Conservation (phyloP, 2,888 invertebrate genomes). For the Cheilosia urbana region DNA sequence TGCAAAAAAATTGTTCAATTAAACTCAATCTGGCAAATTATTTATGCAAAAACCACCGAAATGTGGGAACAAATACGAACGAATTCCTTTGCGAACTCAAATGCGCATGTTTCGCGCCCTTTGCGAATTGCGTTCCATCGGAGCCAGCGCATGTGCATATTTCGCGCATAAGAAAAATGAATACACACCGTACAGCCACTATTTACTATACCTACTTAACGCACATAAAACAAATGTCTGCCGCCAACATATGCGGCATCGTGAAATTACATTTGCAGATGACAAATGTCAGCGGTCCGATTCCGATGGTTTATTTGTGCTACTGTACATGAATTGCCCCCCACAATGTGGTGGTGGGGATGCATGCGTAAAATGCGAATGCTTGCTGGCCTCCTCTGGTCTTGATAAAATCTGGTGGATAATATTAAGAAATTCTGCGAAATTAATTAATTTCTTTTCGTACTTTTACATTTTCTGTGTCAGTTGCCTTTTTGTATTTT, state of each 20-base stretch:
- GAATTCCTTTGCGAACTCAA: slow-evolving; percentile 12
- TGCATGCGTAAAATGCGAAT: slow-evolving; percentile 1
- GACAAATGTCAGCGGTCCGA: slow-evolving; percentile 13
- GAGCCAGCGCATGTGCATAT: not conserved
- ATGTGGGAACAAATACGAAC: slow-evolving; percentile 39
- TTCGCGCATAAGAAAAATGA: not conserved
- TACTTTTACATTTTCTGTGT: slow-evolving; percentile 13
- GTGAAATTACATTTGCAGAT: slow-evolving; percentile 40
- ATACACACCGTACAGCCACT: not conserved
- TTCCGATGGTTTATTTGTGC: slow-evolving; percentile 2
- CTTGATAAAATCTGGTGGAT: not conserved
- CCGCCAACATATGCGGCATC: slow-evolving; percentile 38
- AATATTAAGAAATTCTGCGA: slow-evolving; percentile 46
- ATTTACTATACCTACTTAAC: not conserved
- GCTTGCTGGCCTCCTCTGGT: slow-evolving; percentile 1
- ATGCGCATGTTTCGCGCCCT: not conserved
- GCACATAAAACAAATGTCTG: not conserved
- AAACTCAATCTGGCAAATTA: too few relatives aligned
- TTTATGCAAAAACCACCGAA: not conserved
- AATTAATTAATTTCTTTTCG: slow-evolving; percentile 43
- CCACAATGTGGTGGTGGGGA: not conserved
- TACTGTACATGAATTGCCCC: slow-evolving; percentile 5
- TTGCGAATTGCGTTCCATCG: too few relatives aligned
- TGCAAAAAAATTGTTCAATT: too few relatives aligned
- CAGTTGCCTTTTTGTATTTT: slow-evolving; percentile 26